Evolutionary conservation across 2,888 invertebrate genomes (phyloP).

Genomic region (Drosophila picticornis): DNA sequence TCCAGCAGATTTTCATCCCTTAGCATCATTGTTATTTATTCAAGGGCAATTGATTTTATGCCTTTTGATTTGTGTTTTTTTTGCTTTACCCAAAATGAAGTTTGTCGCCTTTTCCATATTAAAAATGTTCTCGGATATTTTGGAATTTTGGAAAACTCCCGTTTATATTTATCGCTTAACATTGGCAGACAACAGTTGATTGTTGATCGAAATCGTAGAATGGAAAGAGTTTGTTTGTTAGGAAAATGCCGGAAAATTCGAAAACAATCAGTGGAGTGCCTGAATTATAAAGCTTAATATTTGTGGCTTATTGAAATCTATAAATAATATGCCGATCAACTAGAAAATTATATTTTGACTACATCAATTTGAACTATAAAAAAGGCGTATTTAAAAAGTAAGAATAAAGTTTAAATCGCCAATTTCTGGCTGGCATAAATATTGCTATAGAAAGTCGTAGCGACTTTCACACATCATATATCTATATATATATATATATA

Average conservation of each 20-base stretch:
- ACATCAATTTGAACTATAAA: background rate
- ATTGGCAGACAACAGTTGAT: background rate
- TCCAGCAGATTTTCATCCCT: background rate
- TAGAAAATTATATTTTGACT: background rate
- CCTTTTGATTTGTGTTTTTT: background rate
- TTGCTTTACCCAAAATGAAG: background rate
- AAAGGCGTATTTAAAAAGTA: background rate
- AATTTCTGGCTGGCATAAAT: background rate
- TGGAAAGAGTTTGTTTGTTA: background rate
- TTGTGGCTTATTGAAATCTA: background rate
- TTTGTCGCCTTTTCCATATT: background rate
- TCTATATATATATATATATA: background rate
- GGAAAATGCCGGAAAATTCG: background rate
- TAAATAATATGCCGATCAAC: background rate
- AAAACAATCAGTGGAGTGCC: background rate
- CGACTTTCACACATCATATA: background rate
- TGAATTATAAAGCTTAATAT: background rate
- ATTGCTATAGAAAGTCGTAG: no score
- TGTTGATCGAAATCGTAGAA: background rate
- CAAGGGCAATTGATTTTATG: constrained; percentile 5
- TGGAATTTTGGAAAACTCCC: background rate
- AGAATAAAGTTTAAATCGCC: no score
- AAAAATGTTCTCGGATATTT: background rate
- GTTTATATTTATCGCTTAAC: background rate
- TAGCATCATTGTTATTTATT: background rate